Percentiles rank a stretch among this genome's conserved stretches.
Conservation (phyloP, 37 sponge, comb jelly and placozoan species). For the Amphimedon queenslandica region DNA sequence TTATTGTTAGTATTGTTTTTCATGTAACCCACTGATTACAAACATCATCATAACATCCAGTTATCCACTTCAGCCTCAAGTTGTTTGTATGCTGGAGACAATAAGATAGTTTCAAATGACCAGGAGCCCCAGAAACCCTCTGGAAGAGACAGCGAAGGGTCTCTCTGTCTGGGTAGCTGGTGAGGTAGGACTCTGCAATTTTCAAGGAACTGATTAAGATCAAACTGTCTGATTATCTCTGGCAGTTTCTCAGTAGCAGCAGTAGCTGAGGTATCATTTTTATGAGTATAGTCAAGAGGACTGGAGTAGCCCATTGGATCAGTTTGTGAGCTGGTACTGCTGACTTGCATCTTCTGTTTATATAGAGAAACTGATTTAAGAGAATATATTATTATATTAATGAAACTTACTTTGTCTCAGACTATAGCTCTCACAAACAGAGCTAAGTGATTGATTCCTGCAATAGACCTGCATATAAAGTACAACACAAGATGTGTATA, state of each 20-base stretch:
- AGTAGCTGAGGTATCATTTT: too few species aligned
- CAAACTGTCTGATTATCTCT: not conserved
- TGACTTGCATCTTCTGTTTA: too few species aligned
- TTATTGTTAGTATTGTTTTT: not conserved
- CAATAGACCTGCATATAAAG: slow-evolving; percentile 43
- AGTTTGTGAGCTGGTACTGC: too few species aligned
- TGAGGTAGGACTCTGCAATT: not conserved
- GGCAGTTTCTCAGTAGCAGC: too few species aligned
- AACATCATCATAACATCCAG: too few species aligned
- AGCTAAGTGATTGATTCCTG: slow-evolving; percentile 16
- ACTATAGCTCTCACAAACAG: slow-evolving; percentile 55
- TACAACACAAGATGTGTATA: not conserved
- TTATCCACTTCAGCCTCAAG: too few species aligned
- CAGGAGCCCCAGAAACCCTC: slow-evolving; percentile 27
- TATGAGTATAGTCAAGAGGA: too few species aligned
- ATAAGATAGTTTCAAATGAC: not conserved
- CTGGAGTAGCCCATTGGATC: too few species aligned
- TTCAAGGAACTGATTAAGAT: not conserved
- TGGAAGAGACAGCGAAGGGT: slow-evolving; percentile 25
- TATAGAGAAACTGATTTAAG: not conserved
- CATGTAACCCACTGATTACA: not conserved
- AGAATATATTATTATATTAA: not conserved
- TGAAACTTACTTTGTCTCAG: slow-evolving; percentile 41
- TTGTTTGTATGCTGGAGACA: not conserved
- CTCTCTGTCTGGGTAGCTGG: not conserved